Conservation (phyloP, 2,888 invertebrate genomes). For the Norana najaformis region DNA sequence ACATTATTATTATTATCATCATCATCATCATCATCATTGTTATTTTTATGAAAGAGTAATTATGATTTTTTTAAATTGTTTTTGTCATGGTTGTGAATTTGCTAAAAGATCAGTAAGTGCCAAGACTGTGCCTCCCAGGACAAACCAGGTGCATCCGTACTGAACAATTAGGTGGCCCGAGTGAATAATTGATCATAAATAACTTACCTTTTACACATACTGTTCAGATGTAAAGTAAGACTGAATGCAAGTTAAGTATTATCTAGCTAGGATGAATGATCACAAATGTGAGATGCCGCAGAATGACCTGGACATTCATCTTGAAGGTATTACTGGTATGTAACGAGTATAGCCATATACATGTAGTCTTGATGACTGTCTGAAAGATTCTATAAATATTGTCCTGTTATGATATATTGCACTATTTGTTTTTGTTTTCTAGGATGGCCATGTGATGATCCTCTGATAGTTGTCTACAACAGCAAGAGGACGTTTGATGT, state of each 20-base stretch:
- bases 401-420: not conserved
- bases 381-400: no score
- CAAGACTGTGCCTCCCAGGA: not conserved
- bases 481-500: not conserved
- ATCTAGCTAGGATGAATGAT: no score
- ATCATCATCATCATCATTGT: no score
- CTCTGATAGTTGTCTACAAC: not conserved
- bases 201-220: not conserved
- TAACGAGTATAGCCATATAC: not conserved
- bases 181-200: not conserved
- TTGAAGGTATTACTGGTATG: not conserved
- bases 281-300: not conserved
- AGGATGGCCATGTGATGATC: not conserved
- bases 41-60: no score
- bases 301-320: not conserved
- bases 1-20: not conserved
- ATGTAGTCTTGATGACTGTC: no score
- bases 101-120: not conserved
- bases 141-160: not conserved
- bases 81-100: not conserved
- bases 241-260: no score
- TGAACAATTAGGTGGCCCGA: not conserved
- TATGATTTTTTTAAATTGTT: not conserved
- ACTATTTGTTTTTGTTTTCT: not conserved
- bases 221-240: not conserved